Percentiles rank a stretch among this genome's conserved stretches.
These are phyloP conservation scores for Syngnathus rostellatus DNA, from an alignment of 2,797 vertebrate species.

Conservation along the genomic window DNA sequence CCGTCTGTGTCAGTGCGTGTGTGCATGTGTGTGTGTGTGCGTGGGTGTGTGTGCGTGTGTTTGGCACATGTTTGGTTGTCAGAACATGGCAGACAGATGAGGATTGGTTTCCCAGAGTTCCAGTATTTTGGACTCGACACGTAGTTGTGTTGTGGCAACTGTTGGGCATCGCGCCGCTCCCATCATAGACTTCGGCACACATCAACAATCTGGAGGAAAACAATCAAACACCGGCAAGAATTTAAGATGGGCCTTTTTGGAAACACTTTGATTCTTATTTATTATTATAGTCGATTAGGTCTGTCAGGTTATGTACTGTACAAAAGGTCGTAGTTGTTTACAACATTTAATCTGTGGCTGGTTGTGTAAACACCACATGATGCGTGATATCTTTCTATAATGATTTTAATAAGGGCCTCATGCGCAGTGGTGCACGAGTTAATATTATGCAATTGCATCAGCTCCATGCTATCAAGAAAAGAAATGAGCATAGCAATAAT, in stretches of 20 bases:
- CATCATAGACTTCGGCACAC: conserved; percentile 16
- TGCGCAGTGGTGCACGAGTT: conserved; percentile 24
- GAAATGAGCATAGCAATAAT: background rate
- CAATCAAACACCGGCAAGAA: conserved; percentile 14
- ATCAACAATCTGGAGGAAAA: conserved; percentile 60
- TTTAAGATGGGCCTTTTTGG: background rate
- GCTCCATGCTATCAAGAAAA: conserved; percentile 1
- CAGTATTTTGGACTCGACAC: conserved; percentile 34
- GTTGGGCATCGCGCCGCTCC: conserved; percentile 18
- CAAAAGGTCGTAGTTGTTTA: background rate
- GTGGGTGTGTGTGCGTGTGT: conserved; percentile 42
- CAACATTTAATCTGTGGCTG: background rate
- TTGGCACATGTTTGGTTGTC: conserved; percentile 70
- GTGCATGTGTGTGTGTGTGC: conserved; percentile 17
- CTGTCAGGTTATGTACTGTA: background rate
- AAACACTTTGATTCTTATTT: background rate
- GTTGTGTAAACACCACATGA: conserved; percentile 1
- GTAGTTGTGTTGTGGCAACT: conserved; percentile 45
- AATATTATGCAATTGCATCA: conserved; percentile 25
- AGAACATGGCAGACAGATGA: conserved; percentile 53
- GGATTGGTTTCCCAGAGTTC: conserved; percentile 44
- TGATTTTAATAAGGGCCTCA: conserved; percentile 25
- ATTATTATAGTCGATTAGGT: background rate
- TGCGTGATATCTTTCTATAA: conserved; percentile 9
- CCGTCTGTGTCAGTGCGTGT: conserved; percentile 11